Base-by-base conservation (phyloP, 2,888 invertebrate genomes). In the Acheta domesticus region DNA sequence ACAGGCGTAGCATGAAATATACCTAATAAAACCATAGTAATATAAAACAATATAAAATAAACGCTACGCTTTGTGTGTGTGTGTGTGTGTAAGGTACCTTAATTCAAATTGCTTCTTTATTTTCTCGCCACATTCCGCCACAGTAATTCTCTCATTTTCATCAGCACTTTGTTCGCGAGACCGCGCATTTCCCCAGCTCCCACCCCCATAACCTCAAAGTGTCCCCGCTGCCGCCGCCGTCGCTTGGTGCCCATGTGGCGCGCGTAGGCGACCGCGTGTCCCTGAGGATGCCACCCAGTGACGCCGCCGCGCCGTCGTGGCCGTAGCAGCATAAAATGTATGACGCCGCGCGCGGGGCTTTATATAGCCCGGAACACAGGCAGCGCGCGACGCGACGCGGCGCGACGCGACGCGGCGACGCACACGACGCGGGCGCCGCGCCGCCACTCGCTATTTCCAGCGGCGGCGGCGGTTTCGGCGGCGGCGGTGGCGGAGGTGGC, bases 361-460 rank as follows among this genome's bases (percentile, higher is more conserved):
- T 62, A 62, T 62, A 62, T 62, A 62, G 62, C 62, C n/a, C 16
- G 16, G 62, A 62, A 62, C 62, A 62, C 62, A 14, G n/a, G n/a
- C 62, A n/a, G n/a, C 62, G 62, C n/a, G 62, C 62, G 62, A 19
- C 62, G 62, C 62, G 19, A 12, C 12, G 62, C 12, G 62, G 5
- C 62, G 62, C 62, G n/a, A 19, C 62, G 19, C 23, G n/a, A 23
- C 36, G 62, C 62, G 62, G 14, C 62, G 62, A 19, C 62, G 62
- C n/a, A 62, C 16, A 5, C 62, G 62, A 19, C 62, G 62, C n/a
- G 62, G 4, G 16, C 3, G 16, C n/a, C 62, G 62, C 62, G 14
- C 14, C 62, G 62, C 62, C 62, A n/a, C 62, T 62, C 62, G 62
- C 62, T 62, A 62, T 62, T 62, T 62, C 62, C 62, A 62, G 62